phyloP scores from a whole-genome alignment of 2,797 vertebrate genomes.

The Tiaroga cobitis region DNA sequence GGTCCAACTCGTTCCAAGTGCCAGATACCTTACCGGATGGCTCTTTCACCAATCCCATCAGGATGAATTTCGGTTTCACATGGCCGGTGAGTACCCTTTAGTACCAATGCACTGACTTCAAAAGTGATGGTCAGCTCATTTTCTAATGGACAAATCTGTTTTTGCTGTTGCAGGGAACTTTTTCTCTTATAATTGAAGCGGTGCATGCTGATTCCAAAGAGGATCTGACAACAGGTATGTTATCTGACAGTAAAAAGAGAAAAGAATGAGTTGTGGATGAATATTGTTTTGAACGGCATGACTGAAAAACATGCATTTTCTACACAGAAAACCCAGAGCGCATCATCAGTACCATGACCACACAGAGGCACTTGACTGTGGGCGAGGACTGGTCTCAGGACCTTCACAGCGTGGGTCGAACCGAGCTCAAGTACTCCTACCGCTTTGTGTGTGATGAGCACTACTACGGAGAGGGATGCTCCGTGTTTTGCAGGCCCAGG shows the following conservation, averaged over 20 bases:
- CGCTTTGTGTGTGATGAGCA: slow-evolving; percentile 95
- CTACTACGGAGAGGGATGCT: slow-evolving; percentile 96
- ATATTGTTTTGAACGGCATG: neutral
- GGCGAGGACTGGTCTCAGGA: slow-evolving; percentile 97
- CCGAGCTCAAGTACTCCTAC: slow-evolving; percentile 94
- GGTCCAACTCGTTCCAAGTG: slow-evolving; percentile 93
- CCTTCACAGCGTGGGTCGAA: slow-evolving; percentile 86
- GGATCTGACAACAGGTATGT: slow-evolving; percentile 91
- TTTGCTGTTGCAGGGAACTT: slow-evolving; percentile 86
- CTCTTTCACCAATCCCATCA: slow-evolving; percentile 90
- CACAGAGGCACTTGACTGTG: slow-evolving; percentile 92
- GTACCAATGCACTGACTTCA: neutral
- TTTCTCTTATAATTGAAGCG: slow-evolving; percentile 96
- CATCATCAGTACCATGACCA: slow-evolving; percentile 93
- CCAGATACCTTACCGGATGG: slow-evolving; percentile 87
- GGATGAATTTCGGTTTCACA: slow-evolving; percentile 95
- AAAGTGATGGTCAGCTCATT: slow-evolving; percentile 60
- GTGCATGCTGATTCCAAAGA: slow-evolving; percentile 92
- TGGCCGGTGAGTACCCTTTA: slow-evolving; percentile 88
- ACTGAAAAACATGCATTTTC: neutral
- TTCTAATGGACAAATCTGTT: slow-evolving; percentile 64
- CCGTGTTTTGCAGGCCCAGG: slow-evolving; percentile 92
- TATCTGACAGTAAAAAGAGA: neutral
- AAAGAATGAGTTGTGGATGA: neutral
- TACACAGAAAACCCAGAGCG: slow-evolving; percentile 88